Evolutionary conservation across 1,140 invertebrate species (phyloP).

Genomic region (Cheumatopsyche charites): DNA sequence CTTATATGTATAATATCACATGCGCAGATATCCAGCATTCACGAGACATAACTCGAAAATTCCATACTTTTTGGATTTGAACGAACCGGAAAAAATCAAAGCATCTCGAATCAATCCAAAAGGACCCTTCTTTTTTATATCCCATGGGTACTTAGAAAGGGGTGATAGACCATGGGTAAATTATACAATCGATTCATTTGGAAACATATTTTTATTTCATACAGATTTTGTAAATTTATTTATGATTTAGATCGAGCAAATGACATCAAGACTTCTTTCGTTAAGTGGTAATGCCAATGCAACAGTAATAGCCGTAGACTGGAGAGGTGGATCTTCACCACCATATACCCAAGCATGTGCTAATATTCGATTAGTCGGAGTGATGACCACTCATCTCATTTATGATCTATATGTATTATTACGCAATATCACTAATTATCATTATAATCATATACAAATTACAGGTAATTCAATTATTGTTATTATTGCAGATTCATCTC

Average conservation of each 20-base stretch:
- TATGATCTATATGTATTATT: constrained; percentile 65
- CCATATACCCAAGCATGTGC: constrained; percentile 90
- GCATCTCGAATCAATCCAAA: constrained; percentile 65
- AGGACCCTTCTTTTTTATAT: constrained; percentile 75
- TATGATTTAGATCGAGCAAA: not conserved
- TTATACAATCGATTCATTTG: not conserved
- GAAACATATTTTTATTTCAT: not conserved
- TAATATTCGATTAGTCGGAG: constrained; percentile 85
- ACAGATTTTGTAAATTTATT: not conserved
- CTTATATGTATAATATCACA: not conserved
- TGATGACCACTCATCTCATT: constrained; percentile 78
- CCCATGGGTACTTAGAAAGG: constrained; percentile 85
- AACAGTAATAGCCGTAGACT: constrained; percentile 83
- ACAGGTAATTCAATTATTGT: too few relatives aligned
- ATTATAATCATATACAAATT: too few relatives aligned
- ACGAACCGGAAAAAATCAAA: constrained; percentile 66
- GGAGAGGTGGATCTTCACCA: constrained; percentile 82
- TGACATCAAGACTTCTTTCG: constrained; percentile 55
- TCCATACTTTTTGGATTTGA: constrained; percentile 67
- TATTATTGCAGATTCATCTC: constrained; percentile 58
- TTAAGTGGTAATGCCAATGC: constrained; percentile 70
- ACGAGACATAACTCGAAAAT: constrained; percentile 61
- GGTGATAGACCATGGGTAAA: constrained; percentile 79
- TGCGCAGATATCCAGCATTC: constrained; percentile 63
- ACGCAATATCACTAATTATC: too few relatives aligned